Base-by-base conservation (phyloP, 2,113 vertebrate genomes). In the Vireo altiloquus region DNA sequence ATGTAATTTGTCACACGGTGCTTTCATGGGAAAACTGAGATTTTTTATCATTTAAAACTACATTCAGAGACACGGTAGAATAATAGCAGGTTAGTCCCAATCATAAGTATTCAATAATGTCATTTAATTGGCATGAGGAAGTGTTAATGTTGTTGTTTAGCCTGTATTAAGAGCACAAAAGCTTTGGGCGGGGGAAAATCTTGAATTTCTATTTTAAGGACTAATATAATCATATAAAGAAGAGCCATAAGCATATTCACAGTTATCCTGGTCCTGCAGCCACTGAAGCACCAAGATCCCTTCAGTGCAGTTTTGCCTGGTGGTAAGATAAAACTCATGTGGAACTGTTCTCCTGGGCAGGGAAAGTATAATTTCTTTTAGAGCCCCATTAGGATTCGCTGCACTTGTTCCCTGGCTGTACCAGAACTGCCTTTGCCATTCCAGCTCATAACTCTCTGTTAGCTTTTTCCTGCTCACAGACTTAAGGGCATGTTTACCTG, bases 401-500 rank as follows among this genome's bases (percentile, higher is more conserved):
- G 82, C 39, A 19, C n/a, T 82, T 37, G 20, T 33, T 60, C 40
- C 47, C 82, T 81, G 85, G 13, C 42, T 90, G 71, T 77, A 18
- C 37, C 21, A 7, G 9, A 40, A 27, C 72, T 71, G 77, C 66
- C 46, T 84, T 65, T 92, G 25, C 86, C 37, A 12, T 57, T 76
- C 49, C 49, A 44, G 64, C 80, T 94, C 76, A 68, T 78, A 93
- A 77, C 68, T 90, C 87, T 64, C 37, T 72, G 68, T 88, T 90
- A 83, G 92, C 90, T 93, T 92, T 95, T 61, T 68, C 83, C 77
- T 71, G 24, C 90, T 87, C 11, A 0, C 72, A 65, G 84, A n/a
- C 92, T 92, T 68, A 94, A 92, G 85, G 82, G 90, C 89, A 93
- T 87, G 63, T 95, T 96, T 95, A 94, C 92, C 92, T 95, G 91